A percentile compares a stretch with the other conserved stretches of the same genome.
Conservation (phyloP, 2,888 invertebrate genomes). For the Drosophila colorata region DNA sequence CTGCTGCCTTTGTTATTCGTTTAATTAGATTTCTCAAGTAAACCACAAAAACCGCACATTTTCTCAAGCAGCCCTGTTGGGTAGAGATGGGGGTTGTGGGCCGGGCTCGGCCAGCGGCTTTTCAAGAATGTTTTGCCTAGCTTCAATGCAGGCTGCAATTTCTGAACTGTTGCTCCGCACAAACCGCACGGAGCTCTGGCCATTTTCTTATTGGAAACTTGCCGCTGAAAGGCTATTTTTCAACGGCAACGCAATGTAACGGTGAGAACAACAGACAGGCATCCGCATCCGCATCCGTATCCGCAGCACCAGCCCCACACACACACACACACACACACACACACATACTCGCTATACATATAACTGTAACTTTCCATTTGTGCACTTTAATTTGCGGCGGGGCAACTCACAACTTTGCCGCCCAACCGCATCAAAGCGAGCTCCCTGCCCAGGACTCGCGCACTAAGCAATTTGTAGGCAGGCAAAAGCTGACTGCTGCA, state of each 20-base stretch:
- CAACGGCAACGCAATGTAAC: conserved; percentile 34
- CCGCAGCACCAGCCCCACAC: conserved; percentile 4
- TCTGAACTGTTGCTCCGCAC: conserved; percentile 44
- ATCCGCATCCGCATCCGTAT: conserved; percentile 7
- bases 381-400: conserved; percentile 76
- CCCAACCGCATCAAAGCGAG: conserved; percentile 60
- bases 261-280: conserved; percentile 16
- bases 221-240: conserved; percentile 67
- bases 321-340: conserved; percentile 26
- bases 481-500: conserved; percentile 57
- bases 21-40: conserved; percentile 81
- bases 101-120: conserved; percentile 34
- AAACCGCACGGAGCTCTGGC: conserved; percentile 49
- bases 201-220: conserved; percentile 66
- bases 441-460: conserved; percentile 3
- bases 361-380: conserved; percentile 66
- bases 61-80: conserved; percentile 59
- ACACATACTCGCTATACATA: conserved; percentile 12
- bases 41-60: conserved; percentile 80
- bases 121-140: conserved; percentile 54
- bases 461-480: conserved; percentile 48
- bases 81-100: conserved; percentile 15
- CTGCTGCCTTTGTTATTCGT: conserved; percentile 67
- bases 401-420: conserved; percentile 50
- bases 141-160: conserved; percentile 59